phyloP scores from a whole-genome alignment of 2,888 invertebrate species.

The Limnephilus lunatus region DNA sequence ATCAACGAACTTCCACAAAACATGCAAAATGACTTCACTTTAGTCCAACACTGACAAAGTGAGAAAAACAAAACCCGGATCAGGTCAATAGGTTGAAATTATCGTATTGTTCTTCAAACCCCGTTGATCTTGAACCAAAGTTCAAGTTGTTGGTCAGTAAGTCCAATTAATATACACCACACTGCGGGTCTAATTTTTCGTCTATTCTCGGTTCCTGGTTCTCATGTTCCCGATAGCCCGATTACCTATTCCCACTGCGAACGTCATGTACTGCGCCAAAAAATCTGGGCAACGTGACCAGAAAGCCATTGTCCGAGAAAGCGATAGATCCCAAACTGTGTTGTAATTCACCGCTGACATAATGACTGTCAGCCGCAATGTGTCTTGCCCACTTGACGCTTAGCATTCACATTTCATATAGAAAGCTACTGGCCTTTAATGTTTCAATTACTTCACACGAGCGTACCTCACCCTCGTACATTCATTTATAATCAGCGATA shows the following conservation, averaged over 20 bases:
- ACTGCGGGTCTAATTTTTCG: not conserved
- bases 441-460: conserved; percentile 33
- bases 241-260: conserved; percentile 54
- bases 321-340: conserved; percentile 9
- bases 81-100: not conserved
- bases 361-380: conserved; percentile 21
- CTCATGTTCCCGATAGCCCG: conserved; percentile 59
- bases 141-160: not conserved
- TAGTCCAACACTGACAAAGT: not conserved
- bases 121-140: not conserved
- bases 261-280: conserved; percentile 52
- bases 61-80: not conserved
- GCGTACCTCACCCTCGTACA: not conserved
- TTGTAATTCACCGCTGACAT: conserved; percentile 31
- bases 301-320: conserved; percentile 40
- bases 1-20: not conserved
- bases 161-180: conserved; percentile 8
- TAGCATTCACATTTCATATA: conserved; percentile 35
- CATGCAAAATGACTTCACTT: not conserved
- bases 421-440: not conserved
- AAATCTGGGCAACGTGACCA: conserved; percentile 58
- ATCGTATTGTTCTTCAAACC: not conserved
- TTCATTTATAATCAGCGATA: not conserved
- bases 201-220: conserved; percentile 58
- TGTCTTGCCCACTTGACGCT: not conserved